These are phyloP conservation scores for Muscicapa comitata DNA, from an alignment of 2,797 vertebrate species.

Conservation along the genomic window DNA sequence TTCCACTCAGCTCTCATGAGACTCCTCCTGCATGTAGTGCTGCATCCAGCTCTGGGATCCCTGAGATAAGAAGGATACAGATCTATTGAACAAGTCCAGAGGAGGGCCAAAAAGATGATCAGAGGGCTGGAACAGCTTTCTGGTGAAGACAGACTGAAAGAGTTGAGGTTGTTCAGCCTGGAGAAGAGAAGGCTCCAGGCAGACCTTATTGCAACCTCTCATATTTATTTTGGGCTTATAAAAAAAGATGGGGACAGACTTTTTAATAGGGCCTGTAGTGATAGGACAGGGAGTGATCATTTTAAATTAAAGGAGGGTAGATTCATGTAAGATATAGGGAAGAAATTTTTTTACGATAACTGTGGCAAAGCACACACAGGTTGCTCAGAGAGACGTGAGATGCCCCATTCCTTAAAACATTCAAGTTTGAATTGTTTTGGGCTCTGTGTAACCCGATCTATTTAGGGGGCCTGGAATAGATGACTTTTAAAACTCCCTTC, in stretches of 20 bases:
- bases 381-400: neutral
- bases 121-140: neutral
- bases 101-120: too few species aligned
- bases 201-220: fast-evolving
- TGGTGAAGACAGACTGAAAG: neutral
- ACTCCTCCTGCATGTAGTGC: neutral
- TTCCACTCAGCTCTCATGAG: neutral
- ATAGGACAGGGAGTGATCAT: neutral
- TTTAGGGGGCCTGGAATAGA: neutral
- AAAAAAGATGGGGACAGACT: neutral
- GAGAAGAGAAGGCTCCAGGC: neutral
- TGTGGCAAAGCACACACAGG: fast-evolving
- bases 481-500: neutral
- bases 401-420: neutral
- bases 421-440: neutral
- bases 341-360: neutral
- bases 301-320: neutral
- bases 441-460: neutral
- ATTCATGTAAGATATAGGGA: neutral
- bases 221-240: fast-evolving
- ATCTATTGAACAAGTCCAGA: neutral
- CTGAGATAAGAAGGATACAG: neutral
- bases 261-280: neutral
- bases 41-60: neutral
- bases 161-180: neutral